Percentiles rank a stretch among this genome's conserved stretches.
Evolutionary conservation across 1,140 invertebrate genomes (phyloP).

Genomic region (Pseudachorutes palmiensis): DNA sequence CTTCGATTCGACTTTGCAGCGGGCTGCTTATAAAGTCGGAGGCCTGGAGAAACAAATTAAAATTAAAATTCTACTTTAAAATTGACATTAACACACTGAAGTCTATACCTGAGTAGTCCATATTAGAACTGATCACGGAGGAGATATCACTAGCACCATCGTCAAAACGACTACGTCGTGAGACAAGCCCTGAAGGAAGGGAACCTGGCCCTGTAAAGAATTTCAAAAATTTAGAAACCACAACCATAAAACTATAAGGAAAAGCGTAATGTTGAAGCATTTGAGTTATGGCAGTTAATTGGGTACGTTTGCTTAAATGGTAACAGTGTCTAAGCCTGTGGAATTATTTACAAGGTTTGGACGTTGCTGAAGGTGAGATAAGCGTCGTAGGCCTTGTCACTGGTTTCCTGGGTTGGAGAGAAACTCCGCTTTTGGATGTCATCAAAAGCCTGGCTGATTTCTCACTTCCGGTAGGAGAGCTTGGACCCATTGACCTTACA

Average conservation of each 20-base stretch:
- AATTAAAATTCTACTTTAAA: constrained; percentile 8
- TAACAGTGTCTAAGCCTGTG: too few species aligned
- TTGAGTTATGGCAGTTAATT: neutral
- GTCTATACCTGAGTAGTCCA: constrained; percentile 80
- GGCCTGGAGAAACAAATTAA: constrained; percentile 54
- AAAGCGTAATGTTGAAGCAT: neutral
- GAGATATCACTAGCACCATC: constrained; percentile 78
- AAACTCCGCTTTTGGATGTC: neutral
- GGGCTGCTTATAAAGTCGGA: constrained; percentile 93
- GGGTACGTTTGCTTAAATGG: too few species aligned
- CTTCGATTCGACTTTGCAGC: constrained; percentile 90
- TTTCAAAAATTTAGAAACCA: neutral
- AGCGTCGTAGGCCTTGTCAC: neutral
- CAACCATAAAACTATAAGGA: neutral
- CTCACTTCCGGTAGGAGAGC: neutral
- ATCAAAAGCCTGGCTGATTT: neutral
- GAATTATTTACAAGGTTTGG: constrained; percentile 18
- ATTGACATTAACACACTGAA: too few species aligned
- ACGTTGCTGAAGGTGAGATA: constrained; percentile 2
- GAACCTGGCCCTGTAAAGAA: constrained; percentile 59
- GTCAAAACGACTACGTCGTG: constrained; percentile 65
- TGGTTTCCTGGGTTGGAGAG: neutral
- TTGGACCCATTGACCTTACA: neutral
- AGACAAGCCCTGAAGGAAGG: constrained; percentile 64
- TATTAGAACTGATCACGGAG: constrained; percentile 63